Evolutionary conservation across 2,113 vertebrate species (phyloP), one percentile per base, ranked within the genome.

Genomic region (Pseudorasbora parva): DNA sequence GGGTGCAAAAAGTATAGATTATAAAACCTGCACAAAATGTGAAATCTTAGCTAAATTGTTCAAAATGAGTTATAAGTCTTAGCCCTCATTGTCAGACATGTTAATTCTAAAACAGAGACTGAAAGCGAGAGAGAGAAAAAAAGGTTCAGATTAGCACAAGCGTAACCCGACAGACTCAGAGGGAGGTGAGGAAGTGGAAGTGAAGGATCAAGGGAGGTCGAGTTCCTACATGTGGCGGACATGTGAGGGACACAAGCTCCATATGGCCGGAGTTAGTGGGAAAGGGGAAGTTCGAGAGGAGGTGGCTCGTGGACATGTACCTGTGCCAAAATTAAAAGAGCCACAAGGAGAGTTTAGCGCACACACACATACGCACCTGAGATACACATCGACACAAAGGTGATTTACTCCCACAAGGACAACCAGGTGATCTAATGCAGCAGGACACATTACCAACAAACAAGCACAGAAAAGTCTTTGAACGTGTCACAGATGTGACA

Each of bases 191-290:
- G 79, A 85, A 82, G 73, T 64, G 84, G 73, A 85, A 78, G 62
- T 56, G 47, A 33, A 78, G 87, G 87, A 88, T 86, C 64, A 57
- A 80, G 82, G 64, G 86, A 93, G 89, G 87, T 89, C 84, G 82
- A 59, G 56, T 43, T 78, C 59, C 81, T 60, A 81, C 82, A 64
- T 87, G 87, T 23, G 68, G 69, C 43, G 83, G 82, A 87, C 88
- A 85, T 81, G 56, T 80, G 78, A 85, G 81, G 54, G 51, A 72
- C 60, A 59, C 43, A 8, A 19, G 51, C 78, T 89, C 88, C 83
- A 90, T 90, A 90, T 88, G 90, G 80, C 86, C 62, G 49, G 68
- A 79, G 79, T 33, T 82, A 68, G 66, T 80, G 49, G 76, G 47
- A 60, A 78, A 81, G 27, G 66, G 81, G 59, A 71, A 37, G 84